Base-by-base conservation (phyloP, 2,888 invertebrate species). In the Hypolimnas misippus region DNA sequence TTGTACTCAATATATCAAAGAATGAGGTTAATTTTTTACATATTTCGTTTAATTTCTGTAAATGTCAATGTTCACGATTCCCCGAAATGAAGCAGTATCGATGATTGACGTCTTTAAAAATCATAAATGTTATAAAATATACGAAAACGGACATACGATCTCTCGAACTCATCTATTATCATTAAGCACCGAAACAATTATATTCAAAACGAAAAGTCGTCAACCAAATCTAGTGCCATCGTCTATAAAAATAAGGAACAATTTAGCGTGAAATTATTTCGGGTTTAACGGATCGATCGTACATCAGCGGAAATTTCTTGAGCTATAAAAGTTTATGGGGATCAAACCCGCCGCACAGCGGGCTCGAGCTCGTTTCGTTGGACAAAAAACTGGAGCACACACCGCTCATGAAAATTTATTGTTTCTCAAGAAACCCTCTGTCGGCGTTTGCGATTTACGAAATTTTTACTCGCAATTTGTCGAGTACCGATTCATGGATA, bases 391-490 rank as follows among this genome's bases (percentile, higher is more conserved):
- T 85, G 75, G 87, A 86, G 85, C 86, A 85, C 74, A 70, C 70
- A 65, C 67, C 73, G 66, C 77, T 84, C 85, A 84, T 86, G 85
- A 86, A 86, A 86, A 85, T 86, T 84, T 83, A 84, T 86, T 82
- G 80, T 76, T 77, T 81, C 82, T 76, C 72, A 73, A 72, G 79
- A 82, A 80, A 65, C 72, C 68, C 72, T 76, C 78, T 69, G 72
- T 72, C 73, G 73, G 73, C 66, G 64, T 63, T 65, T 67, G 73
- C 65, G 69, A 61, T 76, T 76, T 77, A 71, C 69, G 75, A 76
- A 76, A 76, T 76, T 78, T 76, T 76, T 76, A 74, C 72, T 67
- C 68, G 75, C 76, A 81, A 81, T 83, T 83, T 81, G 81, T 81
- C 79, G 73, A 70, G 67, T 70, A 70, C 67, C 73, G 71, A 72